Percentiles rank a stretch among this genome's conserved stretches.
Conservation (phyloP, 2,797 vertebrate genomes). For the Notolabrus celidotus region DNA sequence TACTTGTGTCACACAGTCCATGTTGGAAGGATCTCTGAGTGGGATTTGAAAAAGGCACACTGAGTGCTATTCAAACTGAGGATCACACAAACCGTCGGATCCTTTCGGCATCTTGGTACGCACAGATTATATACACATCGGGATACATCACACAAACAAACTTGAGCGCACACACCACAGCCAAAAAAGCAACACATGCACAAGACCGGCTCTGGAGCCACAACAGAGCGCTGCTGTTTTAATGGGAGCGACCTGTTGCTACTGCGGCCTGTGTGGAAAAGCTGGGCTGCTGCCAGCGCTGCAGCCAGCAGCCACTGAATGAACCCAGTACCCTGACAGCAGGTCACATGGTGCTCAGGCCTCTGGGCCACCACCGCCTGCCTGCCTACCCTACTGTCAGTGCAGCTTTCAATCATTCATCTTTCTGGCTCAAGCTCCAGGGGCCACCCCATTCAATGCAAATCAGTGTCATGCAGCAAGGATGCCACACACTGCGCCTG, state of each 20-base stretch:
- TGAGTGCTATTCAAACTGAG: constrained; percentile 65
- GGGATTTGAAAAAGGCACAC: constrained; percentile 63
- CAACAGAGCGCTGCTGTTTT: constrained; percentile 84
- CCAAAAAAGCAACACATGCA: constrained; percentile 77
- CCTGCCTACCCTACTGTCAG: constrained; percentile 69
- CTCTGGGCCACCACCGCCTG: constrained; percentile 74
- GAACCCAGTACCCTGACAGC: constrained; percentile 87
- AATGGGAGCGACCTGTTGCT: constrained; percentile 85
- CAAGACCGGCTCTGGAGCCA: constrained; percentile 78
- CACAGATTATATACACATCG: constrained; percentile 70
- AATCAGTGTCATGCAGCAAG: constrained; percentile 76
- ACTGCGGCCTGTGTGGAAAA: constrained; percentile 83
- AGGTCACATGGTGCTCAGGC: constrained; percentile 84
- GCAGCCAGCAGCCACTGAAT: constrained; percentile 84
- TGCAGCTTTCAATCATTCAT: constrained; percentile 83
- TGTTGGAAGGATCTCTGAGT: constrained; percentile 59
- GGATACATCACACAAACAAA: constrained; percentile 77
- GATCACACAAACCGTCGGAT: constrained; percentile 70
- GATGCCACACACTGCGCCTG: constrained; percentile 67
- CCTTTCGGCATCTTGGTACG: constrained; percentile 60
- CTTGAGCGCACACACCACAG: constrained; percentile 58
- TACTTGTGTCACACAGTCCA: constrained; percentile 59
- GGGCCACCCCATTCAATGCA: constrained; percentile 77
- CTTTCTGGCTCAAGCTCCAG: constrained; percentile 65
- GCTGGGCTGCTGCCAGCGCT: constrained; percentile 81